These are phyloP conservation scores for Priapulus caudatus DNA, from an alignment of 2,888 invertebrate genomes.

Conservation along the genomic window DNA sequence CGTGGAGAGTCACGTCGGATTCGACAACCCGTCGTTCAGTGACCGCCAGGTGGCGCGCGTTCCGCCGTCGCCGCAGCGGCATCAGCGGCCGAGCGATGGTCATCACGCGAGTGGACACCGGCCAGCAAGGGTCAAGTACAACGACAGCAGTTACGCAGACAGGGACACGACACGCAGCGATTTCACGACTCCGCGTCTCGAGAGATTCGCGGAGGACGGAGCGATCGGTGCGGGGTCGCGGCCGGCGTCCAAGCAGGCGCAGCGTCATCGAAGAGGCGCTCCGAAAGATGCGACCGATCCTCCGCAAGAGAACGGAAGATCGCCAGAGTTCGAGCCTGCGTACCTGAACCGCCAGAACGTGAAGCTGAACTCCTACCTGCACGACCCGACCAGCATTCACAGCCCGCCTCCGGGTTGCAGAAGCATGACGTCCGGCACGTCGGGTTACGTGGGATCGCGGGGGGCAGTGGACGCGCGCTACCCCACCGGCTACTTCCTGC, in stretches of 20 bases:
- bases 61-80: too few relatives aligned
- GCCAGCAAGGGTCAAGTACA: too few relatives aligned
- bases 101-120: too few relatives aligned
- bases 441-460: neutral
- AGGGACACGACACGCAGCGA: too few relatives aligned
- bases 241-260: neutral
- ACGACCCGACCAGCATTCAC: neutral
- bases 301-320: too few relatives aligned
- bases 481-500: neutral
- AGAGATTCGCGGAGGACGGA: constrained; percentile 3
- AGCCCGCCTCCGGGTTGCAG: neutral
- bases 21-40: too few relatives aligned
- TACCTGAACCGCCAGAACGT: neutral
- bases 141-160: too few relatives aligned
- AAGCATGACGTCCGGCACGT: neutral
- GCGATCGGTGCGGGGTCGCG: neutral
- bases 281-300: neutral
- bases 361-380: constrained; percentile 3
- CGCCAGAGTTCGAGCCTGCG: too few relatives aligned
- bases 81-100: too few relatives aligned
- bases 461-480: neutral
- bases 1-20: too few relatives aligned
- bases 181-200: neutral
- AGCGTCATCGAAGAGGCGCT: neutral
- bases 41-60: too few relatives aligned